Evolutionary conservation across 2,797 vertebrate genomes (phyloP).

Genomic region (Gymnopithys bicolor): DNA sequence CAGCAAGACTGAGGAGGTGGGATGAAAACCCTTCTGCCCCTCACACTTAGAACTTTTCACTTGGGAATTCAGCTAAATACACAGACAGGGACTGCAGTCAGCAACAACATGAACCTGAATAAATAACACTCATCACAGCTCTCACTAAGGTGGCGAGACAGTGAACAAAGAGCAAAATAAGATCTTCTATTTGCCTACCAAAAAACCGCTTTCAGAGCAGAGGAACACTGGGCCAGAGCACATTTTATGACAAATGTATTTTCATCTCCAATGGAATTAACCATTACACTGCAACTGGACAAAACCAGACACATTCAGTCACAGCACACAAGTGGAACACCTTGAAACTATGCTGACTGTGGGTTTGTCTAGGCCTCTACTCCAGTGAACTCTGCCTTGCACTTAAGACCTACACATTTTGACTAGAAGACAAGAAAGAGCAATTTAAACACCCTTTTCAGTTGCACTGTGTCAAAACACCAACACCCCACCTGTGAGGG

Average conservation of each 20-base stretch:
- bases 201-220: neutral
- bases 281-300: neutral
- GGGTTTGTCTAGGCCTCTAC: neutral
- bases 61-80: neutral
- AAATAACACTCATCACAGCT: neutral
- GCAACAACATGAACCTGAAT: rapidly evolving
- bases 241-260: neutral
- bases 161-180: neutral
- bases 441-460: neutral
- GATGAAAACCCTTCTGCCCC: neutral
- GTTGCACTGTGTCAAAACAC: rapidly evolving
- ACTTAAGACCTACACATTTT: neutral
- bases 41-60: neutral
- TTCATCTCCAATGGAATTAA: neutral
- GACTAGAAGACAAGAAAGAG: neutral
- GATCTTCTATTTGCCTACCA: neutral
- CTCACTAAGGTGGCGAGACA: neutral
- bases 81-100: neutral
- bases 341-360: neutral
- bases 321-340: neutral
- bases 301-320: neutral
- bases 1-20: neutral
- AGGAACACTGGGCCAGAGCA: neutral
- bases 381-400: neutral
- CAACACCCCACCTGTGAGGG: neutral